Percentiles rank a stretch among this genome's conserved stretches.
Conservation (phyloP, 1,140 invertebrate species). For the Zaprionus vittiger region DNA sequence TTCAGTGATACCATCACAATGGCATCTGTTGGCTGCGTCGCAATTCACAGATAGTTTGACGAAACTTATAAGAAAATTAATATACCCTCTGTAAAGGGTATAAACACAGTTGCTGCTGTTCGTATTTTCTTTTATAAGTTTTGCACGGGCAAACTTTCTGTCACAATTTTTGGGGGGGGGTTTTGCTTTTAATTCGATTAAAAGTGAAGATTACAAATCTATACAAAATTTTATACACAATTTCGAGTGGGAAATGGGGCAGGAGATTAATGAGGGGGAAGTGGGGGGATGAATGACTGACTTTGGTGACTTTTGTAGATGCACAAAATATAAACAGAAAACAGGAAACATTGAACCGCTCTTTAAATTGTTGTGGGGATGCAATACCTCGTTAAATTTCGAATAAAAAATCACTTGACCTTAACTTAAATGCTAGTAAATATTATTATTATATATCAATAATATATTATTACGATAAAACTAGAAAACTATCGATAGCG, state of each 20-base stretch:
- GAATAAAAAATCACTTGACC: slow-evolving; percentile 47
- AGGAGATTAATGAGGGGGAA: not conserved
- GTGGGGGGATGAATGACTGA: too few relatives aligned
- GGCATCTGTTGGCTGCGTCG: slow-evolving; percentile 8
- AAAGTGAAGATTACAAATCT: slow-evolving; percentile 47
- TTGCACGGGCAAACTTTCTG: slow-evolving; percentile 29
- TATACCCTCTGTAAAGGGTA: not conserved
- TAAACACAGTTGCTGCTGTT: slow-evolving; percentile 47
- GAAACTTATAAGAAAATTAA: slow-evolving; percentile 54
- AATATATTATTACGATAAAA: slow-evolving; percentile 44
- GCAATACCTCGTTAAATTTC: slow-evolving; percentile 71
- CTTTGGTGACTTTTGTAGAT: slow-evolving; percentile 66
- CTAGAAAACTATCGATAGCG: slow-evolving; percentile 67
- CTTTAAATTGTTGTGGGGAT: slow-evolving; percentile 76
- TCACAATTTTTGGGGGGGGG: slow-evolving; percentile 39
- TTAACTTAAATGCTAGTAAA: slow-evolving; percentile 14
- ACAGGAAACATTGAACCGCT: slow-evolving; percentile 82
- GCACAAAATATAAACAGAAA: slow-evolving; percentile 74
- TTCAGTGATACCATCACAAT: not conserved
- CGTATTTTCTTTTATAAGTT: slow-evolving; percentile 26
- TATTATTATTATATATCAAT: not conserved
- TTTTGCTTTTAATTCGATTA: slow-evolving; percentile 63
- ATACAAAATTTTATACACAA: slow-evolving; percentile 34
- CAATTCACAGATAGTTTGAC: slow-evolving; percentile 75
- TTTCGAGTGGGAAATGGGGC: slow-evolving; percentile 16